Evolutionary conservation across 2,113 vertebrate species (phyloP).

Genomic region (Oophaga pumilio): DNA sequence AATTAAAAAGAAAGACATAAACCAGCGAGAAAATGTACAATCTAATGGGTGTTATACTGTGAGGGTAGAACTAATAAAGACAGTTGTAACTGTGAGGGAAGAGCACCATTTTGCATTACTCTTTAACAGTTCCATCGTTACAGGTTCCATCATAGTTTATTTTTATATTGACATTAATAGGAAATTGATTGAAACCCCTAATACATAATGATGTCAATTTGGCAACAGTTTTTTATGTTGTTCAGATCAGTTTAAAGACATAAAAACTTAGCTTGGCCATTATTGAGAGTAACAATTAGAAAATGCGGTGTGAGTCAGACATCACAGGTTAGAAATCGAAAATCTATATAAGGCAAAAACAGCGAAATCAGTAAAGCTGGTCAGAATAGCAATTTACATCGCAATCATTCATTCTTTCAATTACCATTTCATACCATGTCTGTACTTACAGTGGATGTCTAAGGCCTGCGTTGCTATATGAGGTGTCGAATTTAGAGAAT

Average conservation of each 20-base stretch:
- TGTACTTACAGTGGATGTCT: constrained; percentile 96
- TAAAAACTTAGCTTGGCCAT: background rate
- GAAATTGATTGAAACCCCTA: background rate
- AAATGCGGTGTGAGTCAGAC: background rate
- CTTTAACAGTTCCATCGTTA: background rate
- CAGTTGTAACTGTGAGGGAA: background rate
- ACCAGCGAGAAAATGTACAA: background rate
- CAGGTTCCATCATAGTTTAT: background rate
- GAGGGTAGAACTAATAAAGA: background rate
- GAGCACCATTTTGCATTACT: background rate
- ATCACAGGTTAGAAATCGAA: background rate
- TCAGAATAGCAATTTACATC: background rate
- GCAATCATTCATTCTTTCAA: background rate
- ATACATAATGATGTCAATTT: background rate
- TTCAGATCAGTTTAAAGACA: background rate
- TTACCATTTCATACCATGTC: background rate
- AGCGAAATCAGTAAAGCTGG: background rate
- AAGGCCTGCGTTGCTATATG: constrained; percentile 94
- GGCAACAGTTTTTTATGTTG: background rate
- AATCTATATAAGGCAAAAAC: background rate
- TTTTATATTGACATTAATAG: background rate
- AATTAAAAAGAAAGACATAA: too few species aligned
- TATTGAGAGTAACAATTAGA: background rate
- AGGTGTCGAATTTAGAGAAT: constrained; percentile 85
- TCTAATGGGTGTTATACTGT: background rate